Evolutionary conservation across 2,113 vertebrate genomes (phyloP).

Genomic region (Polypterus bichir): DNA sequence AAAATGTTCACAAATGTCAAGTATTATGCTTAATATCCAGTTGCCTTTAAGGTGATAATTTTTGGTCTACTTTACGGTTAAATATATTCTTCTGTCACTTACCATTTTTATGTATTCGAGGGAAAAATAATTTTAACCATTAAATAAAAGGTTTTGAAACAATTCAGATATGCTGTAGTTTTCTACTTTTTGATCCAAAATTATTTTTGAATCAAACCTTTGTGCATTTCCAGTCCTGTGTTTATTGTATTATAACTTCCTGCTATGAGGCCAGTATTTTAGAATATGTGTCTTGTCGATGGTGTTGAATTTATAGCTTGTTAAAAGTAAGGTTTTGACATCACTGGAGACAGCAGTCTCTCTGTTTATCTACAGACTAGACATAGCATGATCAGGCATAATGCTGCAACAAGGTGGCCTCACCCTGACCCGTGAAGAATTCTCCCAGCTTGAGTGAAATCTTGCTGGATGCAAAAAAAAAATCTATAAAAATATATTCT

Average conservation of each 20-base stretch:
- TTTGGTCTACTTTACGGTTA: too few species aligned
- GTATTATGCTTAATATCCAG: too few species aligned
- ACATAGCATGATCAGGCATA: not conserved
- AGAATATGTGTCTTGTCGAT: conserved; percentile 24
- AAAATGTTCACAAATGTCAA: too few species aligned
- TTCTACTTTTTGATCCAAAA: conserved; percentile 6
- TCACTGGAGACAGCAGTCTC: conserved; percentile 17
- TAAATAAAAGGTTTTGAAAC: too few species aligned
- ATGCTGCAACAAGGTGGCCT: conserved; percentile 10
- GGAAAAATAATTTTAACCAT: too few species aligned
- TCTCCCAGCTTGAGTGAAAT: conserved; percentile 2
- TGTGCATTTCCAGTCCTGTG: conserved; percentile 21
- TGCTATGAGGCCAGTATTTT: conserved; percentile 29
- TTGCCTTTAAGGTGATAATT: too few species aligned
- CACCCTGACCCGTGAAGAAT: conserved; percentile 25
- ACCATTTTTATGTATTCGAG: too few species aligned
- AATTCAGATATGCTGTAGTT: too few species aligned
- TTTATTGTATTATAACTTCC: conserved; percentile 41
- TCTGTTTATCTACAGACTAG: conserved; percentile 22
- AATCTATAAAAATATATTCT: too few species aligned
- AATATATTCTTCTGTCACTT: too few species aligned
- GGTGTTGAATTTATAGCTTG: conserved; percentile 28
- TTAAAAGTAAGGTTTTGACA: conserved; percentile 21
- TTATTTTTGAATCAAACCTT: conserved; percentile 31
- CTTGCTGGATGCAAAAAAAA: not conserved